phyloP scores from a whole-genome alignment of 1,140 invertebrate genomes.

The Conus betulinus region DNA sequence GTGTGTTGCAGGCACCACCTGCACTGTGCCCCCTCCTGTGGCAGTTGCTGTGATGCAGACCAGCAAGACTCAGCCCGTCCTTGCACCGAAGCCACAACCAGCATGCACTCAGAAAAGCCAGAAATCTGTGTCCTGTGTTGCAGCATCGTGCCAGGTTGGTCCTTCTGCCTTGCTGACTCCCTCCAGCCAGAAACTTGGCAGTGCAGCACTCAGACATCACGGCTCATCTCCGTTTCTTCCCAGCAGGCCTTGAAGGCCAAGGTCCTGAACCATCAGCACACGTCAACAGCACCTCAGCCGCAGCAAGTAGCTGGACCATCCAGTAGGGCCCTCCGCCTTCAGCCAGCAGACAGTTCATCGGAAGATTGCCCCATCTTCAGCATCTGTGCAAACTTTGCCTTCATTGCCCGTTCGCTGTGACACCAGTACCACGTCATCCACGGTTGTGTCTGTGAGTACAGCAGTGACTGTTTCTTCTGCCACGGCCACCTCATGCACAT shows the following conservation, averaged over 20 bases:
- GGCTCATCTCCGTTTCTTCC: no score
- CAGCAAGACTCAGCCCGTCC: neutral
- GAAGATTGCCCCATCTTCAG: neutral
- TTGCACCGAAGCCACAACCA: neutral
- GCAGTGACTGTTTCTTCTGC: neutral
- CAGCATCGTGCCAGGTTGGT: neutral
- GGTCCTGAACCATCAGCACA: neutral
- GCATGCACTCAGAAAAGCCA: no score
- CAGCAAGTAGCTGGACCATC: neutral
- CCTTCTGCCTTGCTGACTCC: neutral
- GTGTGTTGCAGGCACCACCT: neutral
- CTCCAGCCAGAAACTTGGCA: neutral
- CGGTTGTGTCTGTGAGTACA: neutral
- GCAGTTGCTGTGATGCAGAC: neutral
- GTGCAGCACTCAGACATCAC: neutral
- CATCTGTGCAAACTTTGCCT: no score
- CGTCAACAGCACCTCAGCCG: neutral
- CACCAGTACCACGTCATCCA: neutral
- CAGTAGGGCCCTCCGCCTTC: neutral
- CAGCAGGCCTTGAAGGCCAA: neutral
- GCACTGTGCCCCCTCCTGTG: neutral
- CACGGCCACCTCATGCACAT: neutral
- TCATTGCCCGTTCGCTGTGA: neutral
- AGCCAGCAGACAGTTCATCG: neutral
- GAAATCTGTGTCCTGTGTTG: neutral